These are phyloP conservation scores for Flabesymbios commensalis DNA, from an alignment of 2,888 invertebrate genomes.

Conservation along the genomic window DNA sequence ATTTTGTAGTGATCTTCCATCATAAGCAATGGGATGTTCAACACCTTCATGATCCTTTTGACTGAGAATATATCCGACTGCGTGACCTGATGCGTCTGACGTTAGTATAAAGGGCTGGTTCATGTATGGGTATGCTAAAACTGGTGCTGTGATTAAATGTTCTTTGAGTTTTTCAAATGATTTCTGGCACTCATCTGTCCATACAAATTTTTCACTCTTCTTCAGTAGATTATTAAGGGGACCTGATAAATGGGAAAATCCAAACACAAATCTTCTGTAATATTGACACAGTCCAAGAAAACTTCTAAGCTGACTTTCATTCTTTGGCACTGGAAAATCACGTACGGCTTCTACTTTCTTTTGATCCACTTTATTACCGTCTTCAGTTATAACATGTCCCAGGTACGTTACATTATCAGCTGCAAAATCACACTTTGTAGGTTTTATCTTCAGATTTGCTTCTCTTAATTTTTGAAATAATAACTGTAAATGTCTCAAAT, in stretches of 20 bases:
- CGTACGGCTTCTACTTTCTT: not conserved
- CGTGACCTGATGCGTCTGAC: conserved; percentile 29
- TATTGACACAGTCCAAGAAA: not conserved
- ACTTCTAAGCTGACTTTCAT: not conserved
- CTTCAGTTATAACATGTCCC: not conserved
- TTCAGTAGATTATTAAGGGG: not conserved
- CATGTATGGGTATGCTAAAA: conserved; percentile 1
- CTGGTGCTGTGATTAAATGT: not conserved
- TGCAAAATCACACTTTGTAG: conserved; percentile 5
- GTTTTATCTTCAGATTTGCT: conserved; percentile 1
- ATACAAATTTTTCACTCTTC: not conserved
- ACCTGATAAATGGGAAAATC: not conserved
- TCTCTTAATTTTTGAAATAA: not conserved
- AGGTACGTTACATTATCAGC: not conserved
- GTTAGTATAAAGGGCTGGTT: not conserved
- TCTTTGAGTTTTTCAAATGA: not conserved
- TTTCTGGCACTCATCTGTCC: not conserved
- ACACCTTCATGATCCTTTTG: conserved; percentile 28
- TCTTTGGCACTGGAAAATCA: not conserved
- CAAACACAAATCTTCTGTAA: not conserved
- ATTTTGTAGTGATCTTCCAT: conserved; percentile 24
- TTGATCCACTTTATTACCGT: not conserved
- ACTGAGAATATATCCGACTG: conserved; percentile 32
- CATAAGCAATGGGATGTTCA: conserved; percentile 32
- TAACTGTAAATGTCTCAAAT: not conserved